Percentiles rank a stretch among this genome's conserved stretches.
phyloP scores from a whole-genome alignment of 1,140 invertebrate species.

The Muscidifurax raptorellus region DNA sequence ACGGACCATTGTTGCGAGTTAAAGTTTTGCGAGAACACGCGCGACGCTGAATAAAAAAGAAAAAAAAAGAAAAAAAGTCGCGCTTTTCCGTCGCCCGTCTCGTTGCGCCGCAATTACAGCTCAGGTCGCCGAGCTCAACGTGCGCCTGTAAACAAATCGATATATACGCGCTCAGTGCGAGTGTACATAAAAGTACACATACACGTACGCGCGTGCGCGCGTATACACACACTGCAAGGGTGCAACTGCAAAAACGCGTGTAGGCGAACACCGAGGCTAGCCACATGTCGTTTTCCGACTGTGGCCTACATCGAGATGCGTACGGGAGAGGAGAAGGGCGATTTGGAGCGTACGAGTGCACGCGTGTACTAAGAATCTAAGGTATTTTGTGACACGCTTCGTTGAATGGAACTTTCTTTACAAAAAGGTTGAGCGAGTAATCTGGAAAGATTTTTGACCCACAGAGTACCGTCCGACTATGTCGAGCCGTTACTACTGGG shows the following conservation, averaged over 20 bases:
- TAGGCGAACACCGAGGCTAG: not conserved
- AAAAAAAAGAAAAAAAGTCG: not conserved
- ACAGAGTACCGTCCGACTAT: not conserved
- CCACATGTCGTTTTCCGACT: not conserved
- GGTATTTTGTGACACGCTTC: too few species aligned
- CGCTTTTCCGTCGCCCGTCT: not conserved
- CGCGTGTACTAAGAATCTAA: not conserved
- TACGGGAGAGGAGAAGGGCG: not conserved
- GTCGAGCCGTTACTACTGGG: not conserved
- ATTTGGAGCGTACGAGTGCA: not conserved
- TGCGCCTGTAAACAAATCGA: slow-evolving; percentile 49
- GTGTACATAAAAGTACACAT: too few species aligned
- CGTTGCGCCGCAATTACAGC: slow-evolving; percentile 23
- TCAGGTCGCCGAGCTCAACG: slow-evolving; percentile 44
- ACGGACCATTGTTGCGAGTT: slow-evolving; percentile 55
- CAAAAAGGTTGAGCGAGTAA: not conserved
- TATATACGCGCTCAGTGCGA: not conserved
- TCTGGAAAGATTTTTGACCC: not conserved
- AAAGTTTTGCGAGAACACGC: slow-evolving; percentile 29
- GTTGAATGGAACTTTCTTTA: not conserved
- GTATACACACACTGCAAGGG: not conserved
- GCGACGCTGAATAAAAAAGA: slow-evolving; percentile 18
- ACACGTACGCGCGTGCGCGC: not conserved
- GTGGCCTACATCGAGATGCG: slow-evolving; percentile 13
- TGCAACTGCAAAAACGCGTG: not conserved